Evolutionary conservation across 2,113 vertebrate species (phyloP), one percentile per base, ranked within the genome.

Genomic region (Tenrec ecaudatus): DNA sequence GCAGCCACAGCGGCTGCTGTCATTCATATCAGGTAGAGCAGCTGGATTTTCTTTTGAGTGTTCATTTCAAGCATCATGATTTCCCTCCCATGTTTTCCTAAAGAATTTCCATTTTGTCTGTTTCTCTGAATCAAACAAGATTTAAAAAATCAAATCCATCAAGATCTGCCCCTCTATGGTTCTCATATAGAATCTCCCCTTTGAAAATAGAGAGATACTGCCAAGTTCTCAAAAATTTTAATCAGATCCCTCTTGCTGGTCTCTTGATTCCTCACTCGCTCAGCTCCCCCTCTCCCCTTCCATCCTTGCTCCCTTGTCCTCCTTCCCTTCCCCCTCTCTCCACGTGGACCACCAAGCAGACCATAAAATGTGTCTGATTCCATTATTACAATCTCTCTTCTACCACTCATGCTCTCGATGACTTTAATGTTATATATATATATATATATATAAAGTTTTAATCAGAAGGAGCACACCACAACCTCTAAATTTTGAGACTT

Each of bases 71-170:
- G 87, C 77, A 47, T 93, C 86, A 60, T 95, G 90, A 94, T 95
- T 95, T 85, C 93, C 77, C 40, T 0, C 86, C 86, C 73, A 91
- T 95, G 90, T 95, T 96, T 95, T 95, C 88, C 90, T 92, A 89
- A 95, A 94, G 90, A 97, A 95, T 95, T 95, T 92, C 93, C 92
- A 93, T 96, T 96, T 93, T 86, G 81, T 90, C 93, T 62, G 0
- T 93, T 87, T 95, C 43, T 94, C 64, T 75, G 86, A 95, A 96
- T 92, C 83, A 89, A 95, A 93, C 36, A 77, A 90, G 47, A 90
- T 82, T 95, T 94, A 96, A 96, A 93, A 68, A 95, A 96, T 97
- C 94, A 97, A 92, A 96, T 87, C 80, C 90, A 95, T 86, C 87
- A 95, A 85, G 86, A 96, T 83, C 68, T 40, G 33, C 82, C 68